Evolutionary conservation across 2,888 invertebrate species (phyloP), one percentile per base, ranked within the genome.

Genomic region (Rhimphoctona megacephalus): DNA sequence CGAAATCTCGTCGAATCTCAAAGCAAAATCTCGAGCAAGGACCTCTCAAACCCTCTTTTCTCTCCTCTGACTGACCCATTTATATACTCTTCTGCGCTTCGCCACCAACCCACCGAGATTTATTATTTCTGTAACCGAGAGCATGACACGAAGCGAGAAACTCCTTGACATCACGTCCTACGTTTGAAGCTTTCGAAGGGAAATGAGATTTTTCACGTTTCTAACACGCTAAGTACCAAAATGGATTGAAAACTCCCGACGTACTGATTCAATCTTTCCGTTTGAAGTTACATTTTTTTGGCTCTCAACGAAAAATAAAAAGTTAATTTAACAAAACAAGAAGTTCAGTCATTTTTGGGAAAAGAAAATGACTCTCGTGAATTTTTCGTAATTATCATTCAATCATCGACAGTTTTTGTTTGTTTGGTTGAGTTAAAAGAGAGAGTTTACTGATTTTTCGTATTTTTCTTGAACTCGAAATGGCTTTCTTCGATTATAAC

Each of bases 11-110:
- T 72, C 69, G 83, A 83, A 81, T 54, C 83, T 86, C 86, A 86
- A 86, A 86, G 86, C 81, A 30, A 73, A 61, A 52, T 57, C 83
- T 80, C 54, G 54, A 54, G 67, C 80, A 64, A 83, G 86, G 86
- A 83, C 78, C 86, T 78, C 83, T 83, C 46, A 46, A 30, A 61
- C 39, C 57, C 57, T 67, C 66, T 66, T 57, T 39, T 67, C 64
- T 67, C 49, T 66, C 67, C 61, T 57, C 77, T 64, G 87, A 87
- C 81, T 88, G 88, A 88, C 88, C 88, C 83, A 88, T 85, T 88
- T 88, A 74, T 79, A 78, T 83, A 82, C 85, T 82, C 73, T 78
- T 80, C 52, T 25, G 14, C 36, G 14, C 80, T 70, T 52, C 78
- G 57, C 33, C 49, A 54, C 52, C 74, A 36, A 22, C 73, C n/a